These are phyloP conservation scores for Drosophila miranda DNA, from an alignment of 1,140 invertebrate genomes.

Conservation along the genomic window DNA sequence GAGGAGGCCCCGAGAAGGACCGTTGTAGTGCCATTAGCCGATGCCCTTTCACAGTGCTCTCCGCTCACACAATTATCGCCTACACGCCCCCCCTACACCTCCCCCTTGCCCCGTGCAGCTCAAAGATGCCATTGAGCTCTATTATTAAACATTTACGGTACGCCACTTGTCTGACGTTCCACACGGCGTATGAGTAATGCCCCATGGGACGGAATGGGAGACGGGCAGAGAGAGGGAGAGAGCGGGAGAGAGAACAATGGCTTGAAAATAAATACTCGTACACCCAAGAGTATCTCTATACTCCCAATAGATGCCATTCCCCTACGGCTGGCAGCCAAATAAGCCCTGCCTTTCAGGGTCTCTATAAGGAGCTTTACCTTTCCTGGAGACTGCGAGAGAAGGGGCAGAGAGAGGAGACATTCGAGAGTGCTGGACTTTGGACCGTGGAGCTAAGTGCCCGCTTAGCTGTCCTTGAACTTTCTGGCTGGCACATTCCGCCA, in stretches of 20 bases:
- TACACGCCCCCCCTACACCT: neutral
- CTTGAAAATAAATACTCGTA: too few species aligned
- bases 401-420: too few species aligned
- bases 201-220: neutral
- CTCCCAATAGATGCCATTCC: too few species aligned
- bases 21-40: conserved; percentile 29
- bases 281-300: too few species aligned
- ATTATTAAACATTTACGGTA: conserved; percentile 57
- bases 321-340: too few species aligned
- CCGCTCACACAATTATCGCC: conserved; percentile 26
- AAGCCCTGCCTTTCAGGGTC: too few species aligned
- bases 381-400: too few species aligned
- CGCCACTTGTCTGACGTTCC: conserved; percentile 21
- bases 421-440: too few species aligned
- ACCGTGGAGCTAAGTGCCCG: conserved; percentile 6
- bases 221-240: neutral
- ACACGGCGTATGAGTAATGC: conserved; percentile 55
- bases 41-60: conserved; percentile 27
- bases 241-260: neutral
- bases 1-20: neutral
- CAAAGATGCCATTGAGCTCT: conserved; percentile 33
- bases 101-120: conserved; percentile 1
- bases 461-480: conserved; percentile 60
- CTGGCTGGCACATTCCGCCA: conserved; percentile 9
- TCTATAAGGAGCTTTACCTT: too few species aligned